Base-by-base conservation (phyloP, 2,113 vertebrate species). In the Podarcis raffonei region DNA sequence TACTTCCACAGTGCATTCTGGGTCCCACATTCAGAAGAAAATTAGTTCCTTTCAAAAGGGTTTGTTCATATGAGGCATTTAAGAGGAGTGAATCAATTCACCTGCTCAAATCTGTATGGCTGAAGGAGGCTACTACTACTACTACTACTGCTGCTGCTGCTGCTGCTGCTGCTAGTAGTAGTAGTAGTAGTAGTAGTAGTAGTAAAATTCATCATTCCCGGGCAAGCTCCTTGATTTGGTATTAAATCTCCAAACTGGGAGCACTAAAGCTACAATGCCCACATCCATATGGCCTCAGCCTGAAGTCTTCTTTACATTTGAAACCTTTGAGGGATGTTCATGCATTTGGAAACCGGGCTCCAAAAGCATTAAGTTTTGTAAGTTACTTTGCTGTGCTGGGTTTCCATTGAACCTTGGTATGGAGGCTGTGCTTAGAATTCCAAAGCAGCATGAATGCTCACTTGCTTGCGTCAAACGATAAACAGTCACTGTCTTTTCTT, bases 311-410 rank as follows among this genome's bases (percentile, higher is more conserved):
- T 87, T 80, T 15, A 71, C 16, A 37, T 35, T 42, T 76, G 30
- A 83, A 75, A 15, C 11, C 30, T 30, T 80, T 74, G 37, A 72
- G 25, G 74, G 57, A 32, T 42, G 30, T 22, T 48, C 13, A 25
- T 69, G 22, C 27, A 85, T 65, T 89, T 89, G 76, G 84, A 89
- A 79, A 72, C 75, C 4, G 27, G 66, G 16, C 25, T 22, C 72
- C 27, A 78, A 12, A 65, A 57, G 37, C 22, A 27, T 37, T 62
- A 48, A 5, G 12, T 16, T 42, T 42, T 32, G 6, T 53, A 23
- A 30, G 37, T 9, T 85, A 48, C 27, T 59, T n/a, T 75, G 32
- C 15, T 42, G 5, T 42, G 16, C 27, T 75, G 4, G 30, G 3
- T 18, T 66, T 66, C 76, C 13, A 65, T 42, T 82, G 59, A 86